Evolutionary conservation across 2,888 invertebrate species (phyloP).

Genomic region (Caenorhabditis sp.): DNA sequence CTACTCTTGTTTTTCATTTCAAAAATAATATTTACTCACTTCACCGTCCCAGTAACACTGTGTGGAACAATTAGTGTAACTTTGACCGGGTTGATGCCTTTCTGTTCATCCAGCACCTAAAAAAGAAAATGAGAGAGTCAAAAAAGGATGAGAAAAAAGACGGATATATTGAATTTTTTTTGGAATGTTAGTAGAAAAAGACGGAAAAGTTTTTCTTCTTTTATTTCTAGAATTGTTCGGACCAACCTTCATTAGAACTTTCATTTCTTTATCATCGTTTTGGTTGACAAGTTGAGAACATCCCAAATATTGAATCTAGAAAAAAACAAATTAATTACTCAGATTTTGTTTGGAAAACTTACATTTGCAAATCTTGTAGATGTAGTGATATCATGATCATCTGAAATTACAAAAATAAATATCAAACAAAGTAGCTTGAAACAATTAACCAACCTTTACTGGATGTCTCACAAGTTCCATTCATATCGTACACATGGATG

Average conservation of each 20-base stretch:
- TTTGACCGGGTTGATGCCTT: conserved; percentile 77
- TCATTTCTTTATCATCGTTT: conserved; percentile 62
- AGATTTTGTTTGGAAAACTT: background rate
- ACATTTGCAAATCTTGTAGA: conserved; percentile 18
- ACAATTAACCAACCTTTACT: background rate
- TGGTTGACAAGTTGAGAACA: conserved; percentile 66
- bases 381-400: background rate
- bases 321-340: background rate
- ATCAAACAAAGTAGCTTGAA: background rate
- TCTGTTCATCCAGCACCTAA: conserved; percentile 79
- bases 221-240: background rate
- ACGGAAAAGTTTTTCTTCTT: background rate
- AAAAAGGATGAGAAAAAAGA: background rate
- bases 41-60: conserved; percentile 88
- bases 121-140: conserved; percentile 3
- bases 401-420: background rate
- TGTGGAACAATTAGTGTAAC: conserved; percentile 91
- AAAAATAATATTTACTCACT: conserved; percentile 77
- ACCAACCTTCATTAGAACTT: conserved; percentile 48
- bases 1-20: background rate
- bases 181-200: background rate
- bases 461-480: background rate
- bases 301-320: conserved; percentile 58
- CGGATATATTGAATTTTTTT: background rate
- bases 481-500: background rate